Evolutionary conservation across 2,888 invertebrate genomes (phyloP).

Genomic region (Amorpha juglandis): DNA sequence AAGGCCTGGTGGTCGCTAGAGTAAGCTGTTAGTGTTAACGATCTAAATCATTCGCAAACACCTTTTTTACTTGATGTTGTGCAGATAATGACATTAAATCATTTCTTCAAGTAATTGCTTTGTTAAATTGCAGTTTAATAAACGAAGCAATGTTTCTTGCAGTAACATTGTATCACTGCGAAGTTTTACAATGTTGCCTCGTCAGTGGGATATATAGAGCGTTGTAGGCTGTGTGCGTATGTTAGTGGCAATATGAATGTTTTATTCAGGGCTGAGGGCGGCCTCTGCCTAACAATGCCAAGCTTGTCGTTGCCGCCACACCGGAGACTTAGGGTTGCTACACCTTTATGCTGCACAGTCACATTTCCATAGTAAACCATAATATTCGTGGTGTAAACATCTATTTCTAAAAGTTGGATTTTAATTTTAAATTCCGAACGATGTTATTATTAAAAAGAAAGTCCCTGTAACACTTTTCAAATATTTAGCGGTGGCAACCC

Average conservation of each 20-base stretch:
- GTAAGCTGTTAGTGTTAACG: constrained; percentile 81
- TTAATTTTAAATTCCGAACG: neutral
- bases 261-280: constrained; percentile 82
- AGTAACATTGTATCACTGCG: constrained; percentile 37
- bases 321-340: constrained; percentile 63
- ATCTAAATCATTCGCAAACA: constrained; percentile 63
- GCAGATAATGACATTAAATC: constrained; percentile 33
- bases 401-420: neutral
- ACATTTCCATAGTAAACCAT: neutral
- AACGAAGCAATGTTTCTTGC: constrained; percentile 31
- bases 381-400: neutral
- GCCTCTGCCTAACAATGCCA: constrained; percentile 81
- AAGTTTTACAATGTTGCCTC: constrained; percentile 46
- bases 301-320: constrained; percentile 77
- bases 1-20: constrained; percentile 74
- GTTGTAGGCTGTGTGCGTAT: constrained; percentile 73
- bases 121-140: constrained; percentile 27
- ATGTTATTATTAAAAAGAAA: neutral
- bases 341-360: neutral
- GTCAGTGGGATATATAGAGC: constrained; percentile 53
- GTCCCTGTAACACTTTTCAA: neutral
- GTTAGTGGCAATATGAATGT: constrained; percentile 82
- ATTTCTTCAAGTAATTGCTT: constrained; percentile 22
- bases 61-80: constrained; percentile 48
- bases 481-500: constrained; percentile 54